These are phyloP conservation scores for Gryon sp. DNA, from an alignment of 1,140 invertebrate species.

Conservation along the genomic window DNA sequence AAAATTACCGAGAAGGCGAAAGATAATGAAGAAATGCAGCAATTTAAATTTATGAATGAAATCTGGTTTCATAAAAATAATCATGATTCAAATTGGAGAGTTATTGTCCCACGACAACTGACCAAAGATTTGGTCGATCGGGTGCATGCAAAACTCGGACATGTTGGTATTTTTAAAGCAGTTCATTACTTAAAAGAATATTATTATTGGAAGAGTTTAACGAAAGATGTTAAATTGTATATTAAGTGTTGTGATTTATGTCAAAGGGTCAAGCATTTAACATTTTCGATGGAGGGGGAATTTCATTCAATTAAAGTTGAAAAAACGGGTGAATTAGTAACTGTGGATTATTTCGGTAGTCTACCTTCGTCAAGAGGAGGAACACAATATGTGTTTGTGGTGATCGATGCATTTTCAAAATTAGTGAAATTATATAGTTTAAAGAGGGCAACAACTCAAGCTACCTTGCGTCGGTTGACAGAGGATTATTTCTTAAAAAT, in stretches of 20 bases:
- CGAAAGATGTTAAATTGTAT: background rate
- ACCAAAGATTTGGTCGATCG: background rate
- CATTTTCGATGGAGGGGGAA: slow-evolving; percentile 3
- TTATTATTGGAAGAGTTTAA: slow-evolving; percentile 6
- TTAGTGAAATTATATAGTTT: too few relatives aligned
- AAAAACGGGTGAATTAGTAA: slow-evolving; percentile 5
- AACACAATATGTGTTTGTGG: too few relatives aligned
- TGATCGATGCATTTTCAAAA: too few relatives aligned
- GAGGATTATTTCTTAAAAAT: too few relatives aligned
- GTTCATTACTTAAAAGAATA: background rate
- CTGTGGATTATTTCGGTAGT: slow-evolving; percentile 23
- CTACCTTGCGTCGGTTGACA: too few relatives aligned
- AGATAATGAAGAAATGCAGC: background rate
- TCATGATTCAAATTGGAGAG: background rate
- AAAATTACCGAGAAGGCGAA: too few relatives aligned
- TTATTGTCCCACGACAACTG: background rate
- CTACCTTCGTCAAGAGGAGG: slow-evolving; percentile 7
- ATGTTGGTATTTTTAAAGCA: slow-evolving; percentile 11
- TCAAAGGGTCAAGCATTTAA: slow-evolving; percentile 15
- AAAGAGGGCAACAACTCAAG: too few relatives aligned
- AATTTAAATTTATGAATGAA: background rate
- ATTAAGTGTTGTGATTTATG: slow-evolving; percentile 4
- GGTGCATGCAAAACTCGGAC: background rate
- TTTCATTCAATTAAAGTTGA: slow-evolving; percentile 3
- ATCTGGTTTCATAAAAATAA: background rate